phyloP scores from a whole-genome alignment of 2,797 vertebrate species.

The Trichosurus vulpecula region DNA sequence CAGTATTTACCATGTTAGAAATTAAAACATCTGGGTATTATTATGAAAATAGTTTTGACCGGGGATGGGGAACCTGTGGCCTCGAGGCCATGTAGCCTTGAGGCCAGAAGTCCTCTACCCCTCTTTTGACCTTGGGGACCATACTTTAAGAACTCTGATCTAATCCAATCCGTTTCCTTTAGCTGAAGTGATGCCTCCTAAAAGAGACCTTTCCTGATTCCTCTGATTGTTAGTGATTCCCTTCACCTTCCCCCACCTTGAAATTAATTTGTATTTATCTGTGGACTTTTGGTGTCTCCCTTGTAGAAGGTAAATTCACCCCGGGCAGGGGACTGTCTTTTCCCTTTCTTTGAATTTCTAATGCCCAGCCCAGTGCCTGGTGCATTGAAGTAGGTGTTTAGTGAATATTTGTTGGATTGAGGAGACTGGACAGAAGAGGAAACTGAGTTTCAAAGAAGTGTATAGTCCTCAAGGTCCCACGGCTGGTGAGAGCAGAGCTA shows the following conservation, averaged over 20 bases:
- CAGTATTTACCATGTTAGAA: background rate
- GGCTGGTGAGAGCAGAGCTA: background rate
- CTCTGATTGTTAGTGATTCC: background rate
- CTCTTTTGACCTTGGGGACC: background rate
- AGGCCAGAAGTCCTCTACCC: no score
- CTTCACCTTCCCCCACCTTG: background rate
- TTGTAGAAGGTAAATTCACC: background rate
- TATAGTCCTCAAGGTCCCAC: background rate
- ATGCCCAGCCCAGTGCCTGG: background rate
- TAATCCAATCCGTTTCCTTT: background rate
- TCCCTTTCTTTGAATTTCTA: background rate
- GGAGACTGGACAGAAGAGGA: background rate
- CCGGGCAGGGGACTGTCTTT: background rate
- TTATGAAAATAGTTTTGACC: background rate
- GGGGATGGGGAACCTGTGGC: no score
- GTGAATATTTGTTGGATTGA: background rate
- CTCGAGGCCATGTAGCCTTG: no score
- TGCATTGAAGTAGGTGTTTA: background rate
- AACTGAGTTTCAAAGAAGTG: background rate
- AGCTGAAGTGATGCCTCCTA: background rate
- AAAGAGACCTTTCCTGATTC: background rate
- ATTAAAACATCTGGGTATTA: background rate
- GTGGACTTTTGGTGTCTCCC: background rate
- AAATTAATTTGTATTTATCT: background rate
- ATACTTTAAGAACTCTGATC: background rate